phyloP scores from a whole-genome alignment of 2,888 invertebrate species.

The Lepetodrilus schrolli region DNA sequence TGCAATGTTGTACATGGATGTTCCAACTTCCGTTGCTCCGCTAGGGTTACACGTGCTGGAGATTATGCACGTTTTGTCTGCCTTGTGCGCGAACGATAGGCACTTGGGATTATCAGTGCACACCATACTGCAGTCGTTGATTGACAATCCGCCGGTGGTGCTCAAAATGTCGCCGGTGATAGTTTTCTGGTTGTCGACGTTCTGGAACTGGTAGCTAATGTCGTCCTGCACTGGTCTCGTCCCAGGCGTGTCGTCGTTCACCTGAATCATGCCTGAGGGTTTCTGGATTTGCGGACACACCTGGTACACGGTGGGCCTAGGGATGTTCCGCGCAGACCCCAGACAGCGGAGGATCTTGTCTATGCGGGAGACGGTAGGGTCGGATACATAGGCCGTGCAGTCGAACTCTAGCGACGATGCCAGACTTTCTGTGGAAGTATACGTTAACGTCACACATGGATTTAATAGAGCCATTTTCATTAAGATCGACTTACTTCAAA shows the following conservation, averaged over 20 bases:
- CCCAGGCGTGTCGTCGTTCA: not conserved
- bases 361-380: not conserved
- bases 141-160: not conserved
- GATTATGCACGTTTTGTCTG: not conserved
- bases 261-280: not conserved
- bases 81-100: not conserved
- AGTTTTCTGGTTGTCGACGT: not conserved
- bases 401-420: too few relatives aligned
- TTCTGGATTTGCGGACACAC: not conserved
- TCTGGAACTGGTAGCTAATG: slow-evolving; percentile 1
- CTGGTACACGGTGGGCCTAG: not conserved
- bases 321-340: not conserved
- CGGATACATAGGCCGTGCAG: not conserved
- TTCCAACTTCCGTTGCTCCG: not conserved
- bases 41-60: not conserved
- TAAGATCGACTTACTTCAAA: too few relatives aligned
- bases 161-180: not conserved
- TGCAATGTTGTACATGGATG: not conserved
- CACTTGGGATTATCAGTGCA: not conserved
- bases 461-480: too few relatives aligned
- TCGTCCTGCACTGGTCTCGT: not conserved
- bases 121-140: not conserved
- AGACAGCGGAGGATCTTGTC: not conserved
- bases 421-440: too few relatives aligned
- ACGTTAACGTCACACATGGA: too few relatives aligned